A percentile compares a stretch with the other conserved stretches of the same genome.
phyloP scores from a whole-genome alignment of 2,888 invertebrate species.

The Cantharis rufa region DNA sequence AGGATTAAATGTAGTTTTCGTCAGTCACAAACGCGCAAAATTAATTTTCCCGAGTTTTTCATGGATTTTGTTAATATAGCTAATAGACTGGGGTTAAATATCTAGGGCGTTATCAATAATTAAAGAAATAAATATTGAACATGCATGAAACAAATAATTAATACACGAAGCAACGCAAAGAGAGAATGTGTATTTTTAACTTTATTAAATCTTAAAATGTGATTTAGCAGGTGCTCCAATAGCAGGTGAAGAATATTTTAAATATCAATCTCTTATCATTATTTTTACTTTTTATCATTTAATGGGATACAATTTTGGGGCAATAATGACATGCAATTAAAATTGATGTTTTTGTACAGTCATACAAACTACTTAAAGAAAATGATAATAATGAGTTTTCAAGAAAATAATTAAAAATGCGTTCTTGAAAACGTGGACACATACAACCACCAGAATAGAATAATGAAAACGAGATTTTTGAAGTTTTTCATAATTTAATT shows the following conservation, averaged over 20 bases:
- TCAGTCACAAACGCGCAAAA: not conserved
- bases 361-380: not conserved
- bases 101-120: not conserved
- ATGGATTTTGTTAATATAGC: not conserved
- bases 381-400: not conserved
- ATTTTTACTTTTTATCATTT: not conserved
- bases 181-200: not conserved
- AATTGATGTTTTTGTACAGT: not conserved
- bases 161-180: not conserved
- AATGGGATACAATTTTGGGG: not conserved
- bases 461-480: not conserved
- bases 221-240: conserved; percentile 23
- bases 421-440: not conserved
- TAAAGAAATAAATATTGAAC: not conserved
- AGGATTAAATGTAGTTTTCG: not conserved
- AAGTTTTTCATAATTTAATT: not conserved
- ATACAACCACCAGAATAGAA: not conserved
- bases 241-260: conserved; percentile 25
- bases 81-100: not conserved
- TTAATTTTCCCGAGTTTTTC: not conserved
- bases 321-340: not conserved
- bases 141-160: not conserved
- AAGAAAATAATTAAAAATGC: not conserved
- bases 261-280: conserved; percentile 16
- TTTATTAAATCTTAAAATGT: conserved; percentile 23